Conservation (phyloP, 2,113 vertebrate species). For the Catagonus wagneri region DNA sequence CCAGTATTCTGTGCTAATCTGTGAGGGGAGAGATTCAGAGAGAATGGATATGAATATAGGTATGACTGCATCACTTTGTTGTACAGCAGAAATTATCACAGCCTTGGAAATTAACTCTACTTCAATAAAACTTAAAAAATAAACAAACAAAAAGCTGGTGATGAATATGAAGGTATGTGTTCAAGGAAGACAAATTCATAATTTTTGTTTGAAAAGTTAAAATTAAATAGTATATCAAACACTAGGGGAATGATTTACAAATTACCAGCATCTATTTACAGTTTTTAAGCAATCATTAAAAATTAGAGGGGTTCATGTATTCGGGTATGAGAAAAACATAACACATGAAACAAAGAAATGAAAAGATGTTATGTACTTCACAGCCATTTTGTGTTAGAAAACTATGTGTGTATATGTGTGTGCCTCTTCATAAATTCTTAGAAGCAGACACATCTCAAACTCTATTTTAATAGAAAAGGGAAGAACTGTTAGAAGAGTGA, state of each 20-base stretch:
- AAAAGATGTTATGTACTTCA: constrained; percentile 7
- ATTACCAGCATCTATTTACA: neutral
- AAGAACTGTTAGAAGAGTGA: neutral
- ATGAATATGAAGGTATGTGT: neutral
- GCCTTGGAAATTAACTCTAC: no score
- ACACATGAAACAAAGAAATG: neutral
- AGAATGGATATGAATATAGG: no score
- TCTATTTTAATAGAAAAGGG: neutral
- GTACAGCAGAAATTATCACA: no score
- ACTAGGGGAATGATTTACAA: neutral
- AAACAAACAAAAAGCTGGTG: no score
- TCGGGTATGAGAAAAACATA: neutral
- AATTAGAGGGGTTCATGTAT: neutral
- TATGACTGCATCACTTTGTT: no score
- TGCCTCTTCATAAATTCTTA: neutral
- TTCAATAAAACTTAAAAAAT: no score
- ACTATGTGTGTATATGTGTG: neutral
- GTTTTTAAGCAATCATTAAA: neutral
- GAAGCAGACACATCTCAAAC: neutral
- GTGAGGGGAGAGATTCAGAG: no score
- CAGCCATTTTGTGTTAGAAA: constrained; percentile 1
- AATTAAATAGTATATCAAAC: neutral
- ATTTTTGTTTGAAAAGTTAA: constrained; percentile 40
- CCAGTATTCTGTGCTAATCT: no score
- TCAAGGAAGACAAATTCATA: neutral